phyloP scores from a whole-genome alignment of 2,797 vertebrate species.

The Cryptoblepharus egeriae region DNA sequence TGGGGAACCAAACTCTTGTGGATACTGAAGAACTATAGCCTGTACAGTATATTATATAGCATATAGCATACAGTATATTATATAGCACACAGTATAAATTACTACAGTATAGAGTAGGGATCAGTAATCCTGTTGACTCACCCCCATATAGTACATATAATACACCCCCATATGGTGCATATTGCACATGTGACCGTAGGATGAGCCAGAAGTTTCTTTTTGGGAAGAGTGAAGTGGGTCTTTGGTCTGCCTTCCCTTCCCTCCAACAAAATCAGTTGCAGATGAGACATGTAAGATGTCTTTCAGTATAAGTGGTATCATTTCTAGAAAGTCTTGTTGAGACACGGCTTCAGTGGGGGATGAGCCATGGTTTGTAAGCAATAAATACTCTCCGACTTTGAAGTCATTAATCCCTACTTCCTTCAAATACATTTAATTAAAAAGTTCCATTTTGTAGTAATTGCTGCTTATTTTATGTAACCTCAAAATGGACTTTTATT shows the following conservation, averaged over 20 bases:
- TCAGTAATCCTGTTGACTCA: too few species aligned
- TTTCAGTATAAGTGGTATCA: conserved; percentile 44
- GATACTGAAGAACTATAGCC: too few species aligned
- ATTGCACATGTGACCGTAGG: not conserved
- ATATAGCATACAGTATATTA: too few species aligned
- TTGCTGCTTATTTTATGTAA: conserved; percentile 68
- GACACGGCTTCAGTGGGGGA: conserved; percentile 50
- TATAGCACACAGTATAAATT: too few species aligned
- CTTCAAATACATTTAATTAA: conserved; percentile 73
- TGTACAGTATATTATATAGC: too few species aligned
- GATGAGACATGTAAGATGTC: too few species aligned
- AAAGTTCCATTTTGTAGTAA: conserved; percentile 69
- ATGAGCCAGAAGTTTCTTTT: not conserved
- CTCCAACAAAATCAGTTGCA: not conserved
- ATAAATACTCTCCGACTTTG: conserved; percentile 64
- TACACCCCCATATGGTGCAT: not conserved
- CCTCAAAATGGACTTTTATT: conserved; percentile 59
- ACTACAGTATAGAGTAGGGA: too few species aligned
- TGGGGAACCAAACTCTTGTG: too few species aligned
- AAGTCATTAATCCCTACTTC: conserved; percentile 71
- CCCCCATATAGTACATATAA: too few species aligned
- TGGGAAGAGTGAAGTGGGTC: not conserved
- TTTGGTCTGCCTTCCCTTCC: not conserved
- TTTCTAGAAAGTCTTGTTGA: conserved; percentile 54
- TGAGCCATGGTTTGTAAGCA: conserved; percentile 60